These are phyloP conservation scores for Drosophila neocordata DNA, from an alignment of 1,140 invertebrate genomes.

Conservation along the genomic window DNA sequence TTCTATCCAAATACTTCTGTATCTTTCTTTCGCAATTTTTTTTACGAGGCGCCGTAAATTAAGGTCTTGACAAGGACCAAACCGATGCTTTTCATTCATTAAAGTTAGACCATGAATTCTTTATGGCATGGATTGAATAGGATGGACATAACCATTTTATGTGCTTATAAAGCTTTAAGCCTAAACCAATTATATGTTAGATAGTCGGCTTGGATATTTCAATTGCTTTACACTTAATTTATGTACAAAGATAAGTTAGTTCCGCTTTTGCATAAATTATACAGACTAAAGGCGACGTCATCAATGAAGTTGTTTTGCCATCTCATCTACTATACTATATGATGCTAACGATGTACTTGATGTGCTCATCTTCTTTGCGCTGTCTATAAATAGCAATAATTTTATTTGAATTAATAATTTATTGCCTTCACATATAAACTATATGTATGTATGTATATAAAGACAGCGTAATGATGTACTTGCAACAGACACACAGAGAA, in stretches of 20 bases:
- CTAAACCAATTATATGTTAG: background rate
- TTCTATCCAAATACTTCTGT: background rate
- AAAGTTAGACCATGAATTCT: background rate
- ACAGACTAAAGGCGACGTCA: constrained; percentile 23
- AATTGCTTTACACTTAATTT: constrained; percentile 9
- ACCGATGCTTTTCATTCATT: background rate
- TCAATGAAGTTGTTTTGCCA: constrained; percentile 33
- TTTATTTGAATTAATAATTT: constrained; percentile 58
- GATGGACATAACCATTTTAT: constrained; percentile 1
- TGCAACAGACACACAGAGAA: constrained; percentile 16
- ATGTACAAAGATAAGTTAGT: constrained; percentile 22
- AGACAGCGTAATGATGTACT: constrained; percentile 46
- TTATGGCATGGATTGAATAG: background rate
- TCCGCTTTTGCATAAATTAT: constrained; percentile 58
- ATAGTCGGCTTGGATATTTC: background rate
- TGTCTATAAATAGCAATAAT: constrained; percentile 59
- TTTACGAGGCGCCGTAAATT: background rate
- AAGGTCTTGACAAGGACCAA: background rate
- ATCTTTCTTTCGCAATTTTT: too few species aligned
- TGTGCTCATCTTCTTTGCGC: constrained; percentile 58
- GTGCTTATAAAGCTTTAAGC: background rate
- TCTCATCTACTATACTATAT: background rate
- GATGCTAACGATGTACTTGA: constrained; percentile 26
- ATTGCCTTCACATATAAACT: constrained; percentile 51
- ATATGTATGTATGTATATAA: background rate